Conservation (phyloP, 2,888 invertebrate genomes). For the Lasioglossum leucozonium region DNA sequence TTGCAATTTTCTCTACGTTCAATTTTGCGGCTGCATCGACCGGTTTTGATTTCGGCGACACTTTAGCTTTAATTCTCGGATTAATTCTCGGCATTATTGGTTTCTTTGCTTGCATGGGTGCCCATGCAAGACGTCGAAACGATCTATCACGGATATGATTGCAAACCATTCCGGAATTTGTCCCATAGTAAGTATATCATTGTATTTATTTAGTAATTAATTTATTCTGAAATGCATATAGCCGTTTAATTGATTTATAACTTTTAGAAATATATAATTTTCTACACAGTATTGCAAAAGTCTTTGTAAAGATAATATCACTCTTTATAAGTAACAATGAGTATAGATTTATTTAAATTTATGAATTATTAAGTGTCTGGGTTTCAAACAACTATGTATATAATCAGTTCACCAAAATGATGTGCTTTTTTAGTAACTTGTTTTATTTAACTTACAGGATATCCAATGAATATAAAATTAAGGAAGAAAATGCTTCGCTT, state of each 20-base stretch:
- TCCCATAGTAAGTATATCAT: conserved; percentile 32
- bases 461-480: conserved; percentile 30
- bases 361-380: neutral
- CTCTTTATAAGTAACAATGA: neutral
- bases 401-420: neutral
- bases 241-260: neutral
- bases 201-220: neutral
- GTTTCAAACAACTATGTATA: neutral
- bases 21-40: conserved; percentile 83
- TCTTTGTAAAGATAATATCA: neutral
- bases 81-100: conserved; percentile 87
- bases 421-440: conserved; percentile 22
- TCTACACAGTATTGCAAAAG: neutral
- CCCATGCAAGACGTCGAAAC: conserved; percentile 88
- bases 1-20: conserved; percentile 66
- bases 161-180: conserved; percentile 15
- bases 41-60: conserved; percentile 89
- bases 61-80: conserved; percentile 88
- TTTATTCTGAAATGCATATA: neutral
- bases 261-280: neutral
- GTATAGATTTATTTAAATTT: neutral
- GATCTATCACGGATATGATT: conserved; percentile 24
- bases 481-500: conserved; percentile 30
- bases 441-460: conserved; percentile 55
- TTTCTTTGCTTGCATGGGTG: conserved; percentile 89